phyloP scores from a whole-genome alignment of 2,113 vertebrate species.

The Donacobius atricapilla region DNA sequence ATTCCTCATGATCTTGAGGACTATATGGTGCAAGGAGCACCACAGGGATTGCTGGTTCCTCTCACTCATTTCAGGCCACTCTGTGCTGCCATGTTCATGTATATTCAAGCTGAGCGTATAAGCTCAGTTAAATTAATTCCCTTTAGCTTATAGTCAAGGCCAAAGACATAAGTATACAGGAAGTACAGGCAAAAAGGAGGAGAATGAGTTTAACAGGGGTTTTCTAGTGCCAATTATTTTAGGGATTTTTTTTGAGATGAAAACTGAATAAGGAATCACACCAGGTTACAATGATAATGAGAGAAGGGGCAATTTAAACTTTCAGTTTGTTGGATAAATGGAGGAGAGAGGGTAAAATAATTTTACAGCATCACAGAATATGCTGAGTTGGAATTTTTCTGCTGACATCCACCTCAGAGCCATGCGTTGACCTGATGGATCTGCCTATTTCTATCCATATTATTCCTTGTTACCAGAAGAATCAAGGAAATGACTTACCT shows the following conservation, averaged over 20 bases:
- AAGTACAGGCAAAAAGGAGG: background rate
- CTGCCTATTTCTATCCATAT: background rate
- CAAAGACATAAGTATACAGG: background rate
- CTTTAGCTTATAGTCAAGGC: background rate
- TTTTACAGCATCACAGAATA: background rate
- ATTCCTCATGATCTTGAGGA: background rate
- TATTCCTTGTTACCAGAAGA: background rate
- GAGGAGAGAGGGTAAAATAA: background rate
- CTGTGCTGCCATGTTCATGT: rapidly evolving
- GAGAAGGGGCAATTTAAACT: background rate
- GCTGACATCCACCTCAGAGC: rapidly evolving
- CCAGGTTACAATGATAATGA: background rate
- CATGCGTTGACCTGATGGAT: background rate
- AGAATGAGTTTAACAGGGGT: background rate
- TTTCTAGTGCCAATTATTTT: background rate
- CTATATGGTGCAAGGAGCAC: background rate
- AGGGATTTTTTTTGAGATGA: background rate
- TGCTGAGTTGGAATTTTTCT: background rate
- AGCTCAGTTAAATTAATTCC: background rate
- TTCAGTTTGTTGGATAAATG: background rate
- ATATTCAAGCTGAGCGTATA: background rate
- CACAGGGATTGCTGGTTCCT: rapidly evolving
- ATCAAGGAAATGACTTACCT: background rate
- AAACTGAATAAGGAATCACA: background rate
- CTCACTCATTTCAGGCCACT: background rate